Evolutionary conservation across 2,113 vertebrate genomes (phyloP), one percentile per base, ranked within the genome.

Genomic region (Sorex araneus): DNA sequence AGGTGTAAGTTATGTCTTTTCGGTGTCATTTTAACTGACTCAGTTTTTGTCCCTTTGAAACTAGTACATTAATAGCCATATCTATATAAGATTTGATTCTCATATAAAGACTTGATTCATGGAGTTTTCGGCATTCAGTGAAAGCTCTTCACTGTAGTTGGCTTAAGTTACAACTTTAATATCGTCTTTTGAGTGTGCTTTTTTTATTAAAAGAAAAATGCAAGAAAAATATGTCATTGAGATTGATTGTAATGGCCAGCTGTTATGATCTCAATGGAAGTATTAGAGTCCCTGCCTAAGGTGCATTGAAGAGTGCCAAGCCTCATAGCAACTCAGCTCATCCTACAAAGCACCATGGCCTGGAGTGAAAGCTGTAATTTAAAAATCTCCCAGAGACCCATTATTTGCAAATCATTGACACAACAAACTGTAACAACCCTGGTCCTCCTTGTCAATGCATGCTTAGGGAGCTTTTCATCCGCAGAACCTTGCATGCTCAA

Each of bases 371-470:
- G 97, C 95, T 95, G 97, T 97, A 97, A 97, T 97, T 97, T 97
- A 92, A 97, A 97, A 97, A 96, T 98, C 97, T 98, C 97, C 98
- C 84, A 90, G 97, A 98, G 98, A 98, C 95, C 95, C 97, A 98
- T 98, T 98, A 98, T 98, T 98, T 98, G 97, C 97, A 98, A 98
- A 96, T 96, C 97, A 98, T 96, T 98, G 97, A 98, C 97, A 98
- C 96, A 97, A 97, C 94, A 95, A 96, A 97, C 94, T 94, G 91
- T 95, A 97, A 97, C 94, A 97, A 87, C 96, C 96, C 94, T 90
- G 88, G 95, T 97, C 92, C 89, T 96, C 94, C 96, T 94, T 95
- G 96, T 97, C 97, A 97, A 94, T 86, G 89, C 18, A 75, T 80
- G 95, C 86, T 97, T 84, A 88, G 97, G 97, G 97, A 98, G 95